Evolutionary conservation across 2,888 invertebrate species (phyloP).

Genomic region (Tanytarsus gracilentus): DNA sequence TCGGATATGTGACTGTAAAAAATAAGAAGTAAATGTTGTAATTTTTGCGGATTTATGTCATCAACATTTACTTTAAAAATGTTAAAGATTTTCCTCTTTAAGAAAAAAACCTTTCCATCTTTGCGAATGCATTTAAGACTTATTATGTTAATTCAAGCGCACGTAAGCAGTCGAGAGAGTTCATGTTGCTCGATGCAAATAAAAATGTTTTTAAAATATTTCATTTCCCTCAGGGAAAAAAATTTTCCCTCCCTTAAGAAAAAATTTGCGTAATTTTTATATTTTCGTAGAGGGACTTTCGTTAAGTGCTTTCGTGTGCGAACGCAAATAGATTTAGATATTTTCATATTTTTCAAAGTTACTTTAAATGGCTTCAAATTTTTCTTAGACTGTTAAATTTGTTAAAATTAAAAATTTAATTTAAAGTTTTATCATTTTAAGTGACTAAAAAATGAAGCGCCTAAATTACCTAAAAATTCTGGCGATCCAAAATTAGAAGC

Average conservation of each 20-base stretch:
- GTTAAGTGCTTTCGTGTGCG: too few relatives aligned
- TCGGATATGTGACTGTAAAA: constrained; percentile 57
- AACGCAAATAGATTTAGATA: too few relatives aligned
- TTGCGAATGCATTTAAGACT: not conserved
- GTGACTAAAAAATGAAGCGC: too few relatives aligned
- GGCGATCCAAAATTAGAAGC: constrained; percentile 56
- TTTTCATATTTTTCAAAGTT: too few relatives aligned
- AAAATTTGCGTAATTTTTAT: not conserved
- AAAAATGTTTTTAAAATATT: constrained; percentile 26
- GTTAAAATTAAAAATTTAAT: too few relatives aligned
- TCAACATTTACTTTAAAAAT: not conserved
- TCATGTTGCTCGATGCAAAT: constrained; percentile 15
- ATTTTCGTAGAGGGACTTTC: too few relatives aligned
- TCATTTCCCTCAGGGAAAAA: constrained; percentile 20
- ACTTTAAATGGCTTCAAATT: too few relatives aligned
- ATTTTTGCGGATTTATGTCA: not conserved
- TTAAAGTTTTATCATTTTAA: not conserved
- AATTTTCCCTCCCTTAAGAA: not conserved
- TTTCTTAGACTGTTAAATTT: too few relatives aligned
- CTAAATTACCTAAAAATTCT: constrained; percentile 64
- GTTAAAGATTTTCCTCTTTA: not conserved
- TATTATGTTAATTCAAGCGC: constrained; percentile 26
- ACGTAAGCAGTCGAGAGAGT: not conserved
- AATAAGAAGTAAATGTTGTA: constrained; percentile 20
- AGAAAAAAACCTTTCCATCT: not conserved